A percentile compares a stretch with the other conserved stretches of the same genome.
Evolutionary conservation across 2,888 invertebrate species (phyloP).

Genomic region (Keiferia lycopersicella): DNA sequence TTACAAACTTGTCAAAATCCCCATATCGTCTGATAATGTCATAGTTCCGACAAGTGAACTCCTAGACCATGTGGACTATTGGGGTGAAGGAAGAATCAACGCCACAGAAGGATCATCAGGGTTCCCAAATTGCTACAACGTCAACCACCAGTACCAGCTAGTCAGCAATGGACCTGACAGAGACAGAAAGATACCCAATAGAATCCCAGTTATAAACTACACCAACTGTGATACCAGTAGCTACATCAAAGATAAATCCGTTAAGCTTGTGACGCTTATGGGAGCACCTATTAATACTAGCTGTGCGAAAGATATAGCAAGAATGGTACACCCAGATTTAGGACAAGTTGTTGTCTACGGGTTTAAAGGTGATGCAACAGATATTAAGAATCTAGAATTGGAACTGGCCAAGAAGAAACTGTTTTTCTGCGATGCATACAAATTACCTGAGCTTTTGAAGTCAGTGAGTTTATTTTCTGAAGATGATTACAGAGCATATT

Average conservation of each 20-base stretch:
- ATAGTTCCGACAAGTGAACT: constrained; percentile 27
- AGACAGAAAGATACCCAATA: constrained; percentile 51
- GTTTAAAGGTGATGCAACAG: constrained; percentile 37
- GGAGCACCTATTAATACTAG: constrained; percentile 50
- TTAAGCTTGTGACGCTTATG: constrained; percentile 48
- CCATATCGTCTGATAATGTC: constrained; percentile 28
- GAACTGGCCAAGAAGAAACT: constrained; percentile 39
- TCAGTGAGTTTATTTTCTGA: constrained; percentile 42
- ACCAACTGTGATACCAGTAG: constrained; percentile 47
- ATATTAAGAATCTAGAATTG: constrained; percentile 41
- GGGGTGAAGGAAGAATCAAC: constrained; percentile 52
- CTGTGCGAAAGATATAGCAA: constrained; percentile 49
- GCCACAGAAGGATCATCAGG: constrained; percentile 40
- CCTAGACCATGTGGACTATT: constrained; percentile 52
- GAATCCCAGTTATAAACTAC: constrained; percentile 48
- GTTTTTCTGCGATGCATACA: constrained; percentile 38
- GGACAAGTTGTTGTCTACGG: constrained; percentile 50
- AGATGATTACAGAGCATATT: constrained; percentile 39
- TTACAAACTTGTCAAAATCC: constrained; percentile 48
- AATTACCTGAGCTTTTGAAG: constrained; percentile 36
- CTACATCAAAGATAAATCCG: constrained; percentile 49
- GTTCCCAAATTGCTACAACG: constrained; percentile 49
- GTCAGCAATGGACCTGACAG: constrained; percentile 50
- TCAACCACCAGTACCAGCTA: constrained; percentile 49
- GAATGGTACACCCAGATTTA: constrained; percentile 45